A percentile compares a stretch with the other conserved stretches of the same genome.
phyloP scores from a whole-genome alignment of 2,888 invertebrate genomes.

The Spatulosminthurus flaviceps region DNA sequence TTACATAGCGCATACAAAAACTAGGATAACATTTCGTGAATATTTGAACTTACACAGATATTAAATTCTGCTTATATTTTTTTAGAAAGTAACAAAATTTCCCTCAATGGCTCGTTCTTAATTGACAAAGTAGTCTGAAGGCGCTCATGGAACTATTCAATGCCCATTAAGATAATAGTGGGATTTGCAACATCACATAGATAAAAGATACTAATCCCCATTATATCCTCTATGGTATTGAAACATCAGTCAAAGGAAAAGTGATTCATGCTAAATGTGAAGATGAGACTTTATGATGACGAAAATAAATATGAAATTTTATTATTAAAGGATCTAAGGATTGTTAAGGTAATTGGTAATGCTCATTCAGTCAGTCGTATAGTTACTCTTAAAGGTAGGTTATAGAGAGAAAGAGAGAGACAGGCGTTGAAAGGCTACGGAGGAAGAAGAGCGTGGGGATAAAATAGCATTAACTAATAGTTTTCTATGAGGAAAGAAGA shows the following conservation, averaged over 20 bases:
- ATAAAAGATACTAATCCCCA: too few relatives aligned
- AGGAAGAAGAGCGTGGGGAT: not conserved
- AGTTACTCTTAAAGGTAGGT: too few relatives aligned
- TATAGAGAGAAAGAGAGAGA: too few relatives aligned
- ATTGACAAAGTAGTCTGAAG: not conserved
- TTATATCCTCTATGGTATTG: too few relatives aligned
- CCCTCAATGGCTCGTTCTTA: not conserved
- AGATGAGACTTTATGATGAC: not conserved
- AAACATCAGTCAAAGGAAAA: too few relatives aligned
- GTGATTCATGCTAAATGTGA: too few relatives aligned
- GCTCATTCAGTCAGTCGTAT: too few relatives aligned
- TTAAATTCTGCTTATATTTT: not conserved
- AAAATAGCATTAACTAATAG: too few relatives aligned
- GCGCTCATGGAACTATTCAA: not conserved
- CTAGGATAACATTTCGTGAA: too few relatives aligned
- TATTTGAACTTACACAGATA: not conserved
- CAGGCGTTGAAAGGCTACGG: not conserved
- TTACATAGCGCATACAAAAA: too few relatives aligned
- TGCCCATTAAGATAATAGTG: not conserved
- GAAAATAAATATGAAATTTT: slow-evolving; percentile 1
- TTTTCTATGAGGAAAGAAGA: not conserved
- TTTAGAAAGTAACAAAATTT: slow-evolving; percentile 13
- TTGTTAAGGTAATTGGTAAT: slow-evolving; percentile 4
- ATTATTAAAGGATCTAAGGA: not conserved
- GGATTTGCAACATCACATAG: not conserved